phyloP scores from a whole-genome alignment of 2,797 vertebrate species.

The Acipenser transmontanus region DNA sequence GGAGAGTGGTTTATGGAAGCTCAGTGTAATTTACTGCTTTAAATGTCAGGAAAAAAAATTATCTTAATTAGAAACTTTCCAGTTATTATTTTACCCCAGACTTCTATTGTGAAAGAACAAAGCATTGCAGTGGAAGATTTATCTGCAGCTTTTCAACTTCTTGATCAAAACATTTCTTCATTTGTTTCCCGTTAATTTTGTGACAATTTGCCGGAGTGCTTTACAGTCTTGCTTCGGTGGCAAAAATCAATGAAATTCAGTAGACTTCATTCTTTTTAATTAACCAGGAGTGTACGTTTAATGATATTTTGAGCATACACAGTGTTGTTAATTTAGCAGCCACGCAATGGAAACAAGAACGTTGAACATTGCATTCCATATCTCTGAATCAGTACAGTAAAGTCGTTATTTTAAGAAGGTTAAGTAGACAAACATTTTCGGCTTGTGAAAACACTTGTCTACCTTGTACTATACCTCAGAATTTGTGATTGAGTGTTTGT shows the following conservation, averaged over 20 bases:
- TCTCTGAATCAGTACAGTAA: too few relatives aligned
- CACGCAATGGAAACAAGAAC: constrained; percentile 18
- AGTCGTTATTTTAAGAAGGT: too few relatives aligned
- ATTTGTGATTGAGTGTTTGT: too few relatives aligned
- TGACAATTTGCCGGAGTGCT: constrained; percentile 18
- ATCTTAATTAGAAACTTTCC: constrained; percentile 20
- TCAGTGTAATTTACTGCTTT: constrained; percentile 13
- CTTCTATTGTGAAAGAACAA: constrained; percentile 5
- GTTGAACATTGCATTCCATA: too few relatives aligned
- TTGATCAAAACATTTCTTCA: constrained; percentile 5
- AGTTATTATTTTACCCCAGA: constrained; percentile 1
- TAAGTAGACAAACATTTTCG: too few relatives aligned
- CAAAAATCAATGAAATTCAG: constrained; percentile 42
- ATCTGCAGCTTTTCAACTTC: neutral
- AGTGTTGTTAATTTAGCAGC: constrained; percentile 17
- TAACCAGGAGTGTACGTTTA: constrained; percentile 27
- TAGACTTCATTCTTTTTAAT: constrained; percentile 48
- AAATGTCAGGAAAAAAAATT: constrained; percentile 17
- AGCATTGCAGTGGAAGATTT: constrained; percentile 1
- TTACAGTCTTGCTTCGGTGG: constrained; percentile 33
- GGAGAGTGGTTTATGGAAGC: constrained; percentile 11
- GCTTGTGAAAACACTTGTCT: too few relatives aligned
- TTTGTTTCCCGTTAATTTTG: constrained; percentile 40
- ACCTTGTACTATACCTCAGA: too few relatives aligned
- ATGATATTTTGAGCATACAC: constrained; percentile 4